phyloP scores from a whole-genome alignment of 2,888 invertebrate species.

The Ptilodon capucinus region DNA sequence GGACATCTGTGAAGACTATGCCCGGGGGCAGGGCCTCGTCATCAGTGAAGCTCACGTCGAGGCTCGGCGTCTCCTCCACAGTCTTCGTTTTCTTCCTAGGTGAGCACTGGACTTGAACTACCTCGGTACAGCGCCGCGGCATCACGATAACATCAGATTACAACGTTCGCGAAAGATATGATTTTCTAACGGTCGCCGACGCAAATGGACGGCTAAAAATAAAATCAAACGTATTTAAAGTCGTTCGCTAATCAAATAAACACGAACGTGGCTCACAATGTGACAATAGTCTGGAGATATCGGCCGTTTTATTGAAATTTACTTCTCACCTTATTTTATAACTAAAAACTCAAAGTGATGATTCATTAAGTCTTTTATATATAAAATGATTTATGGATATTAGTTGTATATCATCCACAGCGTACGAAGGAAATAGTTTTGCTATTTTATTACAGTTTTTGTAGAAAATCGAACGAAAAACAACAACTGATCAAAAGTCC shows the following conservation, averaged over 20 bases:
- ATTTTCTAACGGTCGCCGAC: background rate
- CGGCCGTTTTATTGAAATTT: slow-evolving; percentile 41
- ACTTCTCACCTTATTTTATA: slow-evolving; percentile 32
- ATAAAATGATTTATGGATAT: slow-evolving; percentile 6
- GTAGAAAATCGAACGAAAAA: slow-evolving; percentile 34
- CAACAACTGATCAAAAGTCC: slow-evolving; percentile 61
- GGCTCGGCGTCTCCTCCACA: slow-evolving; percentile 48
- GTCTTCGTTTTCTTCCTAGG: slow-evolving; percentile 64
- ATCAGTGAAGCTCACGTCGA: slow-evolving; percentile 68
- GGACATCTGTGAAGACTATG: slow-evolving; percentile 90
- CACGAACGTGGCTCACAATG: slow-evolving; percentile 47
- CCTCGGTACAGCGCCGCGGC: slow-evolving; percentile 67
- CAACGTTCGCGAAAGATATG: slow-evolving; percentile 6
- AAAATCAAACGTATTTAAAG: slow-evolving; percentile 14
- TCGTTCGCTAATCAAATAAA: slow-evolving; percentile 51
- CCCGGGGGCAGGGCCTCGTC: slow-evolving; percentile 84
- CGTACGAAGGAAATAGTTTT: slow-evolving; percentile 17
- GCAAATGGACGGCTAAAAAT: slow-evolving; percentile 13
- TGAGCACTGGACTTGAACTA: slow-evolving; percentile 51
- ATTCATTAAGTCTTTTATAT: slow-evolving; percentile 5
- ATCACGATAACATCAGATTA: slow-evolving; percentile 38
- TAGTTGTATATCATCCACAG: slow-evolving; percentile 8
- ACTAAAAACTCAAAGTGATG: slow-evolving; percentile 10
- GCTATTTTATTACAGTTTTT: slow-evolving; percentile 21
- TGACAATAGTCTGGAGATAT: slow-evolving; percentile 50